phyloP scores from a whole-genome alignment of 2,888 invertebrate species.

The Lasioglossum lativentre region DNA sequence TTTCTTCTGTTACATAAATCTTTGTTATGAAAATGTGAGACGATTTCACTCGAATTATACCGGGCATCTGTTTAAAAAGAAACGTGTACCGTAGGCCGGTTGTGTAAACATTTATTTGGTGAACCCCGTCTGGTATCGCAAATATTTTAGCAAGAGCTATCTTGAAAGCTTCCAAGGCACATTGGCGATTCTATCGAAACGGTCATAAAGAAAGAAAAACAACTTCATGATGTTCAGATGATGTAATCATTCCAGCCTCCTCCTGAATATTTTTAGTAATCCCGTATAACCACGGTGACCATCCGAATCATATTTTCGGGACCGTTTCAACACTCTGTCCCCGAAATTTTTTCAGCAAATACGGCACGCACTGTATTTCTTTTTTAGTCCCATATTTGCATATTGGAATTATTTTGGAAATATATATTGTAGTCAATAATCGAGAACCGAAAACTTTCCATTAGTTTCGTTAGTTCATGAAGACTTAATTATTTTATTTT shows the following conservation, averaged over 20 bases:
- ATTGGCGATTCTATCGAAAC: neutral
- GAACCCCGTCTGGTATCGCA: slow-evolving; percentile 15
- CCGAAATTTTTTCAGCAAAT: too few relatives aligned
- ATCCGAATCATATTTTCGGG: too few relatives aligned
- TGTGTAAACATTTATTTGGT: slow-evolving; percentile 20
- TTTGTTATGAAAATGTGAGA: slow-evolving; percentile 16
- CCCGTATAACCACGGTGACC: neutral
- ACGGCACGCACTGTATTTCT: too few relatives aligned
- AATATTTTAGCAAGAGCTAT: slow-evolving; percentile 26
- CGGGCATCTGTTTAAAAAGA: slow-evolving; percentile 28
- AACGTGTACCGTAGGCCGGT: neutral
- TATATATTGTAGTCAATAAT: too few relatives aligned
- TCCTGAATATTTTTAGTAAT: neutral
- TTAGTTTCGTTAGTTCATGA: too few relatives aligned
- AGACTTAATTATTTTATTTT: too few relatives aligned
- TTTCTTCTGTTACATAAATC: slow-evolving; percentile 51
- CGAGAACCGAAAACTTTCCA: too few relatives aligned
- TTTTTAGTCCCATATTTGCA: too few relatives aligned
- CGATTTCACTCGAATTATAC: slow-evolving; percentile 3
- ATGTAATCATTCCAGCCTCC: slow-evolving; percentile 4
- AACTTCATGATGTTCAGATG: neutral
- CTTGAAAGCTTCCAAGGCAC: slow-evolving; percentile 3
- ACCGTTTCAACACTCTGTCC: too few relatives aligned
- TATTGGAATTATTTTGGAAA: too few relatives aligned
- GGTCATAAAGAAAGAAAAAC: neutral